Base-by-base conservation (phyloP, 2,113 vertebrate genomes). In the Morone chrysops region DNA sequence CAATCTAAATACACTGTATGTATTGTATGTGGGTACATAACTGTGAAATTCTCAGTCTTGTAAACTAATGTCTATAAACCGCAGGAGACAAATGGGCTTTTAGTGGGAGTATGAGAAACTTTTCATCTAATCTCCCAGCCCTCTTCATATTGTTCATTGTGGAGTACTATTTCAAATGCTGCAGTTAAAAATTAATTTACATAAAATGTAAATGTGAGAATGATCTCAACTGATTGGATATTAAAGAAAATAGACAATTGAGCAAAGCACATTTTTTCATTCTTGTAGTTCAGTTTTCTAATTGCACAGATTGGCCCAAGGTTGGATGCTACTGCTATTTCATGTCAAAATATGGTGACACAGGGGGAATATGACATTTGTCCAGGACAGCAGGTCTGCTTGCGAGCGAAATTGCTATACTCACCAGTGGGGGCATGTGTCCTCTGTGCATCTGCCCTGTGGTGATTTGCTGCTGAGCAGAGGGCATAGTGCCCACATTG, bases 371-470 rank as follows among this genome's bases (percentile, higher is more conserved):
- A 36, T 0, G 4, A 16, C 25, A 50, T 68, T 78, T 36, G 41
- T 36, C 22, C 16, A 57, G 45, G 22, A 67, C 6, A 68, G 14
- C 18, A 38, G 47, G 8, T 75, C 57, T 45, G 40, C 36, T 54
- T 68, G 25, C 43, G 40, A 59, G 63, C 40, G 51, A 47, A 45
- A 81, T 22, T 13, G n/a, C 25, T 70, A 4, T n/a, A 56, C 97
- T 97, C 92, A 99, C 98, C 94, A 99, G 96, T 0, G 98, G 98
- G 59, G 98, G 97, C 98, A 99, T 99, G 77, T 99, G 98, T 82
- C 97, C 98, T 85, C 97, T 95, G 94, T 99, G 98, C 97, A 99
- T 99, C 92, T 99, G 98, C n/a, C 98, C 98, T 0, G 94, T 96
- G 60, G 95, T 97, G 89, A 99, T 96, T 82, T 99, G 98, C 81